Percentiles rank a stretch among this genome's conserved stretches.
Evolutionary conservation across 2,113 vertebrate species (phyloP).

Genomic region (Festucalex cinctus): DNA sequence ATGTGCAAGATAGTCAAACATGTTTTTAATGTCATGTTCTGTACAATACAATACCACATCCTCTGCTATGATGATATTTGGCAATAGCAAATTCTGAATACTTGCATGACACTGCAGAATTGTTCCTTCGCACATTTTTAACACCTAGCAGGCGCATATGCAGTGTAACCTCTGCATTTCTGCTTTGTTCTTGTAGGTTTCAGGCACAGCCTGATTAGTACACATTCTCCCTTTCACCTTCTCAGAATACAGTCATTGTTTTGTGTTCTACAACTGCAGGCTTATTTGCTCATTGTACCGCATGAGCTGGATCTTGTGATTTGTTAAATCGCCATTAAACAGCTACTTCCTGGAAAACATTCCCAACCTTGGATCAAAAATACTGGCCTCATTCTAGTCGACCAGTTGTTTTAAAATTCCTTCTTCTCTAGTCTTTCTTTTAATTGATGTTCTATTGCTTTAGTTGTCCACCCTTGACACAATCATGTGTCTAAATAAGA

Average conservation of each 20-base stretch:
- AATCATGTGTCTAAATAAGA: background rate
- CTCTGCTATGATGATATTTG: conserved; percentile 25
- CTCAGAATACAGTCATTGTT: conserved; percentile 68
- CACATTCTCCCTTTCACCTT: conserved; percentile 31
- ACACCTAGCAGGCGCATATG: conserved; percentile 7
- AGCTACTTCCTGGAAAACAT: conserved; percentile 27
- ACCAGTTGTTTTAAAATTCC: background rate
- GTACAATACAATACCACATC: conserved; percentile 18
- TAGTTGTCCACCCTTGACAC: background rate
- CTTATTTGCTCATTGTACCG: conserved; percentile 18
- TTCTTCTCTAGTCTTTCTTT: background rate
- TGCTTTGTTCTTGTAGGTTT: conserved; percentile 22
- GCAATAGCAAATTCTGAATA: conserved; percentile 31
- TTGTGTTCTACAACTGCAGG: conserved; percentile 44
- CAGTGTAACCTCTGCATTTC: conserved; percentile 10
- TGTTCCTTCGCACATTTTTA: background rate
- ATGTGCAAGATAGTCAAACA: background rate
- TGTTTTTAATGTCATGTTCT: background rate
- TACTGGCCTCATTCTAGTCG: background rate
- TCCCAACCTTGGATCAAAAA: conserved; percentile 14
- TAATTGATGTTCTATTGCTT: background rate
- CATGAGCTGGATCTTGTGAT: conserved; percentile 71
- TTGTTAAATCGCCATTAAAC: conserved; percentile 31
- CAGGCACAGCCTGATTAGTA: background rate
- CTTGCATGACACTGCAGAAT: conserved; percentile 50